Evolutionary conservation across 2,113 vertebrate species (phyloP).

Genomic region (Macrotus californicus): DNA sequence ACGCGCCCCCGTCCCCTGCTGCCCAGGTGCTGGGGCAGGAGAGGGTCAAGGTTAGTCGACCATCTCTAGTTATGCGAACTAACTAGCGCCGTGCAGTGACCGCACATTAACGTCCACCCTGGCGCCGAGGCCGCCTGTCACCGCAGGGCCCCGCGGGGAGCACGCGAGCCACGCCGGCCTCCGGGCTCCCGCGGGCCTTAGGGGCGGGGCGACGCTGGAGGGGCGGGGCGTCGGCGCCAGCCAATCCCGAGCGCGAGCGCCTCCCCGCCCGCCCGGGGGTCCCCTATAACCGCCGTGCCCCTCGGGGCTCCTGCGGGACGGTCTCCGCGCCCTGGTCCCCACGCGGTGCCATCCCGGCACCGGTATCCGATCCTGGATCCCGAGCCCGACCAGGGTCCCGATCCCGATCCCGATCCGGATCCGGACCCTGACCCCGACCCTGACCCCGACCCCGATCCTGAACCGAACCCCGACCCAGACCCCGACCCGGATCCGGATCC

Average conservation of each 20-base stretch:
- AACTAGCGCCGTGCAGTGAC: no score
- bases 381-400: background rate
- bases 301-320: background rate
- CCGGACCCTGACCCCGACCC: fast-evolving
- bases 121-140: no score
- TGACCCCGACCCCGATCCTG: fast-evolving
- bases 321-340: background rate
- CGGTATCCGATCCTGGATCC: background rate
- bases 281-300: background rate
- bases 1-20: no score
- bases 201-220: background rate
- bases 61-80: no score
- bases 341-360: background rate
- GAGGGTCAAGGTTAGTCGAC: background rate
- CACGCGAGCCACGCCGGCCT: no score
- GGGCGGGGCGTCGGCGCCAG: background rate
- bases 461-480: fast-evolving
- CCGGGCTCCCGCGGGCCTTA: no score
- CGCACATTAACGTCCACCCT: no score
- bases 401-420: fast-evolving
- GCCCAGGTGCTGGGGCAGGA: fast-evolving
- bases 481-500: fast-evolving
- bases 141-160: no score
- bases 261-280: fast-evolving
- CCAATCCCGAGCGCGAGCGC: background rate